Evolutionary conservation across 2,797 vertebrate species (phyloP).

Genomic region (Taenioides sp.): DNA sequence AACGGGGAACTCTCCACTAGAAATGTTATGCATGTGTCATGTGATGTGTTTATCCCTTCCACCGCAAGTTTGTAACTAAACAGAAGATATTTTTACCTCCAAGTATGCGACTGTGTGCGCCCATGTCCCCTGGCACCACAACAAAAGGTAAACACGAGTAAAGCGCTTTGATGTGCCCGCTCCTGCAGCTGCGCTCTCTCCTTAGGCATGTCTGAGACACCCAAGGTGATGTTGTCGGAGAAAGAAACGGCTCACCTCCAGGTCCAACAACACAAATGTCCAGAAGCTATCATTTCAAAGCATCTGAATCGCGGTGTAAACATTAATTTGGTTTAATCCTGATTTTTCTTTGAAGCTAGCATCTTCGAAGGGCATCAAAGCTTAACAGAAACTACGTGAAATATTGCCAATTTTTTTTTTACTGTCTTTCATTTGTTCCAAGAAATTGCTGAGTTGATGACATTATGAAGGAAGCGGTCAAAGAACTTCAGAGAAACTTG

Average conservation of each 20-base stretch:
- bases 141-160: conserved; percentile 42
- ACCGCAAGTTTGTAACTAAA: conserved; percentile 10
- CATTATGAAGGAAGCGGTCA: background rate
- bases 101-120: conserved; percentile 32
- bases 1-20: no score
- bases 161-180: conserved; percentile 59
- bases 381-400: conserved; percentile 1
- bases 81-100: conserved; percentile 36
- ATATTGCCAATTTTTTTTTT: background rate
- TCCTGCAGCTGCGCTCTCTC: conserved; percentile 17
- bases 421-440: background rate
- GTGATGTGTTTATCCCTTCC: conserved; percentile 12
- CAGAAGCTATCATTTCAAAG: conserved; percentile 17
- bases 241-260: conserved; percentile 25
- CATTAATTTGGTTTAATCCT: conserved; percentile 6
- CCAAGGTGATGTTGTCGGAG: conserved; percentile 36
- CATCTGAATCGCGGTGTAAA: background rate
- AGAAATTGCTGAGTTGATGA: conserved; percentile 8
- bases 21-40: background rate
- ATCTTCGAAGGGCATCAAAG: background rate
- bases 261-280: conserved; percentile 35
- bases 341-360: conserved; percentile 1
- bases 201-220: conserved; percentile 19
- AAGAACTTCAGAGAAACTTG: background rate
- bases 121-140: conserved; percentile 45